Evolutionary conservation across 2,797 vertebrate genomes (phyloP), one percentile per base, ranked within the genome.

Genomic region (Sternotherus odoratus): DNA sequence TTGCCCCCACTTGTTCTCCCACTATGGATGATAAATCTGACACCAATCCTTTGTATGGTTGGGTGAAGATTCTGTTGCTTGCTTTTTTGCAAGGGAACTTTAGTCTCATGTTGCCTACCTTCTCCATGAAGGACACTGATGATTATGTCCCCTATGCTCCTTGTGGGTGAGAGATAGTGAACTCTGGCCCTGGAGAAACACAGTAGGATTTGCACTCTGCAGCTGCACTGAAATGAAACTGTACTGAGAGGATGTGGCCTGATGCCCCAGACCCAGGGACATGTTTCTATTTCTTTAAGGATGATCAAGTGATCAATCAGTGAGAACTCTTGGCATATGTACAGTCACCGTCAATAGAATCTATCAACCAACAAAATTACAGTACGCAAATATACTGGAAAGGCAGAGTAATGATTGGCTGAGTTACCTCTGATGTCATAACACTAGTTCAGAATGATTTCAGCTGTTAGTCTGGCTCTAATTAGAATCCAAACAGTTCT

Each of bases 401-500:
- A 39, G 36, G 36, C n/a, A 21, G 28, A 21, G 36, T 24, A 23
- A 23, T 69, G 66, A 80, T 77, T 89, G 86, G 63, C 89, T 95
- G 93, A 85, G 15, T 90, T 94, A 77, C 95, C 89, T 95, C 82
- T 93, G 85, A 88, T 96, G 88, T 89, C 92, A 90, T 3, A 2
- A 15, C 92, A 79, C 84, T 46, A 66, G 63, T 95, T 81, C 21
- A 8, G 72, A 94, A 91, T 87, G 86, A 94, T 95, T 95, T 94
- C 89, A 86, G 79, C 82, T 46, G 94, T 88, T 88, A 86, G 79
- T 95, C 96, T 96, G 96, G 95, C 96, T 97, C 94, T 95, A 94
- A 97, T 97, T 97, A 96, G 96, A 95, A 96, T 96, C 95, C 94
- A 77, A 96, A 93, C 69, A 93, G 96, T 96, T 96, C 96, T 72